Percentiles rank a stretch among this genome's conserved stretches.
Conservation (phyloP, 2,797 vertebrate genomes). For the Iguana delicatissima region DNA sequence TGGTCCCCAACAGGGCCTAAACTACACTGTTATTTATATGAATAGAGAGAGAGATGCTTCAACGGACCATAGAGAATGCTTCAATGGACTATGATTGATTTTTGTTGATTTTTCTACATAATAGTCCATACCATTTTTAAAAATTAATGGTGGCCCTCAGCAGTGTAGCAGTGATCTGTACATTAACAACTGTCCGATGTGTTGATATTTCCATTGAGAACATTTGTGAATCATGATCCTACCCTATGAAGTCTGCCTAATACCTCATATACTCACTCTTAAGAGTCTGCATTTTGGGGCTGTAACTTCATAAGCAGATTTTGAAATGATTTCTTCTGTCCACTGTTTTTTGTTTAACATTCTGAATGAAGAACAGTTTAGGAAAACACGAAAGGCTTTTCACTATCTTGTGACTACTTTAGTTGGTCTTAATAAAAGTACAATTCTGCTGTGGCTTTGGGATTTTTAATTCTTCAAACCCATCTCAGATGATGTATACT, state of each 20-base stretch:
- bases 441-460: background rate
- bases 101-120: background rate
- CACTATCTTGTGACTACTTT: background rate
- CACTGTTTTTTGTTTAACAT: background rate
- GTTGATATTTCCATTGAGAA: background rate
- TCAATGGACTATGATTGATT: background rate
- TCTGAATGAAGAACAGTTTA: background rate
- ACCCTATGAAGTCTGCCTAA: background rate
- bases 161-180: too few species aligned
- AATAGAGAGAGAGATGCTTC: background rate
- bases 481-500: too few species aligned
- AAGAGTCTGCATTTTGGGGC: background rate
- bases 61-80: background rate
- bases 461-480: background rate
- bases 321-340: background rate
- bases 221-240: background rate
- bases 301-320: background rate
- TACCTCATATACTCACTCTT: background rate
- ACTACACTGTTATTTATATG: background rate
- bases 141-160: background rate
- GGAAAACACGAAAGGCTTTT: background rate
- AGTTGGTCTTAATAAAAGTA: background rate
- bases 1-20: background rate
- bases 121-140: background rate
- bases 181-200: background rate